These are phyloP conservation scores for Sciaenops ocellatus DNA, from an alignment of 2,797 vertebrate species.

Conservation along the genomic window DNA sequence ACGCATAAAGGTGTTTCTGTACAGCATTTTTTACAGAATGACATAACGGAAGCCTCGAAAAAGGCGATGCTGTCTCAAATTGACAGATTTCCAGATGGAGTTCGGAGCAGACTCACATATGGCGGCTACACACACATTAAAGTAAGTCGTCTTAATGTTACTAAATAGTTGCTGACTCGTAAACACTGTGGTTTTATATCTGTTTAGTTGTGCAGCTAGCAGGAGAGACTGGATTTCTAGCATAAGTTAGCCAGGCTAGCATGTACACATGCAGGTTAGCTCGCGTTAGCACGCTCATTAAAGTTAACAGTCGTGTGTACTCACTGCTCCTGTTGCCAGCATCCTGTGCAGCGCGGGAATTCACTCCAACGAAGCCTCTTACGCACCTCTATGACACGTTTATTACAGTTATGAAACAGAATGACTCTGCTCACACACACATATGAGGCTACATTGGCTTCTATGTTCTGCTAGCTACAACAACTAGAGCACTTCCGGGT, in stretches of 20 bases:
- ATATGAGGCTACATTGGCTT: neutral
- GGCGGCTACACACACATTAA: neutral
- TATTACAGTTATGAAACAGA: neutral
- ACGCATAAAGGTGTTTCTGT: neutral
- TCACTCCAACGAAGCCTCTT: constrained; percentile 27
- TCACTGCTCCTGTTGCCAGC: constrained; percentile 83
- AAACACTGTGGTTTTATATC: neutral
- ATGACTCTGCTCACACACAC: neutral
- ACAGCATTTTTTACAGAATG: neutral
- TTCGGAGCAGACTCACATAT: too few relatives aligned
- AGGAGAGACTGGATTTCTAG: neutral
- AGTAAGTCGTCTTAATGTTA: too few relatives aligned
- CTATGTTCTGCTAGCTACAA: neutral
- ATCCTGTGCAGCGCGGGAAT: constrained; percentile 59
- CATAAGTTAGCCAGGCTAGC: neutral
- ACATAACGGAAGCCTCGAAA: too few relatives aligned
- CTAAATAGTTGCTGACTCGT: neutral
- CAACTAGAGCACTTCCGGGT: neutral
- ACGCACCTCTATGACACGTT: neutral
- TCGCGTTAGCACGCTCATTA: neutral
- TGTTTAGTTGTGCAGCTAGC: neutral
- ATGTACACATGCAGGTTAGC: neutral
- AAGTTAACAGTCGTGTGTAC: constrained; percentile 14
- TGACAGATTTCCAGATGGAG: neutral
- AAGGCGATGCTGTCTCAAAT: neutral